Evolutionary conservation across 2,888 invertebrate species (phyloP), one percentile per base, ranked within the genome.

Genomic region (Euplexia lucipara): DNA sequence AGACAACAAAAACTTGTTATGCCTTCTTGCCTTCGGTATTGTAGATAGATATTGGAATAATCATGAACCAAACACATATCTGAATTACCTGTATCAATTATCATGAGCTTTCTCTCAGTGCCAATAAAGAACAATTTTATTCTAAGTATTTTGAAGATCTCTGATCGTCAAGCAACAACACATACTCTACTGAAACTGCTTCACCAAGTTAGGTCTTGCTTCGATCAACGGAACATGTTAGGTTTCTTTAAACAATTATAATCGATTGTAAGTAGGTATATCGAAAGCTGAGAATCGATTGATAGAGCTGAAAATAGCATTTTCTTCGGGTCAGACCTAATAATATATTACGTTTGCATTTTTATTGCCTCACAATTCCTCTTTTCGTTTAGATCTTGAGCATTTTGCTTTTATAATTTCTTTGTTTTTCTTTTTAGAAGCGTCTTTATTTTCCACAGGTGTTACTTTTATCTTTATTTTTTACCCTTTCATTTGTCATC

Each of bases 241-340:
- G n/a, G 16, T 39, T 20, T 41, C 44, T 32, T 20, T 30, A 26
- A 5, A 37, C 18, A n/a, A 12, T n/a, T n/a, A n/a, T n/a, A 37
- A 68, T 48, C 35, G 32, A 44, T 42, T 37, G 22, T 35, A n/a
- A n/a, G n/a, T n/a, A n/a, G n/a, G n/a, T n/a, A n/a, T 16, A 47
- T 57, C 32, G 18, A 68, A 22, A 20, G 26, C 1, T 18, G 2
- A 48, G 5, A 30, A 68, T 66, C 42, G 35, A 66, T 68, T 48
- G 16, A 30, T 12, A 0, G 3, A 16, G 16, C 34, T 66, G 41
- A 47, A 20, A 35, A 26, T 47, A 66, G 34, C 3, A 12, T 22
- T 12, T 69, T 9, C 9, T 20, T 57, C 14, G 18, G 22, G 22
- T 39, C 4, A 49, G 16, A 7, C 32, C 16, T 22, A 2, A 32